Base-by-base conservation (phyloP, 1,140 invertebrate species). In the Drosophila parvula region DNA sequence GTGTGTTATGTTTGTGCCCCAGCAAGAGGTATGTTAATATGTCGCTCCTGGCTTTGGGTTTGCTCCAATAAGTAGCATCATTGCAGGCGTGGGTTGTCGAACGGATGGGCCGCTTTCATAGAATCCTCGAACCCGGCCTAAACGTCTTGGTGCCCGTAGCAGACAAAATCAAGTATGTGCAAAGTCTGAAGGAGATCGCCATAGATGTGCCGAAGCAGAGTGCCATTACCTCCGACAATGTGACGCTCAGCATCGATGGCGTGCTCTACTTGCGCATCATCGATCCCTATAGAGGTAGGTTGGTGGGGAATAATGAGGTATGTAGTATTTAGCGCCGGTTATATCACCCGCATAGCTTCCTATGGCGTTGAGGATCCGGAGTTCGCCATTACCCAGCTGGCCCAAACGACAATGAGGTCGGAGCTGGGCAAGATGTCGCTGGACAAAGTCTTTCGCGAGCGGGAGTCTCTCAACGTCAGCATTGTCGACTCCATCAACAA, bases 361-460 rank as follows among this genome's bases (percentile, higher is more conserved):
- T 99, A 99, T 93, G 99, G 99, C 34, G 98, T 99, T 28, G 98
- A 99, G 94, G 99, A 99, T 94, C 98, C 98, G 16, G 98, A 99
- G 93, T 99, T 99, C 95, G 99, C 99, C 5, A 98, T 99, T 59
- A 99, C 98, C 43, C 99, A 99, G 92, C 93, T 99, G 43, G 99
- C 99, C 0, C 99, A 99, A 94, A 99, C 99, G 0, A 99, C 99
- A 11, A 99, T 99, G 99, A 96, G 97, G 92, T 99, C 98, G 6
- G 99, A 99, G 92, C 93, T 99, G 32, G 99, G 99, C 71, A 99
- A 99, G 94, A 99, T 99, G 91, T 95, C 96, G n/a, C 92, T 99
- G 71, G 99, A 99, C 91, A 98, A 97, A 92, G 97, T 99, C 0
- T 99, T 99, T 90, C 94, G 97, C 76, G 99, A 99, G 93, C 95